Base-by-base conservation (phyloP, 2,113 vertebrate species). In the Galemys pyrenaicus region DNA sequence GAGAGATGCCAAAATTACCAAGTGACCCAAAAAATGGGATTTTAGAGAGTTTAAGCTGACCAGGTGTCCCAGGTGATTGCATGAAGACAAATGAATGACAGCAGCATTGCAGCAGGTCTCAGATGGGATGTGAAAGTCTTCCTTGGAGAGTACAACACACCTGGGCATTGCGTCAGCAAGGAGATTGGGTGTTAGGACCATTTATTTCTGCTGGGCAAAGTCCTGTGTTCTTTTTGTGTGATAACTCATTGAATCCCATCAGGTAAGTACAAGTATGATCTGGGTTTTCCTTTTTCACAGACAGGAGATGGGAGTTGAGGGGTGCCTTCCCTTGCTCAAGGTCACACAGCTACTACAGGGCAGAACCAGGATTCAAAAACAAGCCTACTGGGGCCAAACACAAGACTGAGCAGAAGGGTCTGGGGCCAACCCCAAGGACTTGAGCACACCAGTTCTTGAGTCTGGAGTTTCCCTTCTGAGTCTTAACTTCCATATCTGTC, bases 81-180 rank as follows among this genome's bases (percentile, higher is more conserved):
- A 9, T 0, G 28, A 22, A 75, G 41, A 64, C 39, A 54, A 9
- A 37, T 13, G 17, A 26, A n/a, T 17, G 6, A 1, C 5, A 30
- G 37, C 2, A 3, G 37, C 46, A 0, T 0, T 30, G 73, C 49
- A 11, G 32, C 0, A 6, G 26, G 19, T 30, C 46, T 5, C 0
- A 41, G 7, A 6, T 15, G 5, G 8, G 79, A 41, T 0, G 1
- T 1, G 32, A 58, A 22, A 65, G 49, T 19, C 35, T 3, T 4
- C 5, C 30, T 15, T 1, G 10, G 1, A 2, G 1, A 9, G 10
- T 0, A 16, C 41, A 67, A 37, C 37, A 3, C 8, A 35, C n/a
- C 15, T 4, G 5, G 22, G 56, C 8, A 12, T 3, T 10, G 19
- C 39, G 35, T 9, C 13, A 28, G 16, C 74, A 56, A 0, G 1